Evolutionary conservation across 2,797 vertebrate species (phyloP), one percentile per base, ranked within the genome.

Genomic region (Denticeps clupeoides): DNA sequence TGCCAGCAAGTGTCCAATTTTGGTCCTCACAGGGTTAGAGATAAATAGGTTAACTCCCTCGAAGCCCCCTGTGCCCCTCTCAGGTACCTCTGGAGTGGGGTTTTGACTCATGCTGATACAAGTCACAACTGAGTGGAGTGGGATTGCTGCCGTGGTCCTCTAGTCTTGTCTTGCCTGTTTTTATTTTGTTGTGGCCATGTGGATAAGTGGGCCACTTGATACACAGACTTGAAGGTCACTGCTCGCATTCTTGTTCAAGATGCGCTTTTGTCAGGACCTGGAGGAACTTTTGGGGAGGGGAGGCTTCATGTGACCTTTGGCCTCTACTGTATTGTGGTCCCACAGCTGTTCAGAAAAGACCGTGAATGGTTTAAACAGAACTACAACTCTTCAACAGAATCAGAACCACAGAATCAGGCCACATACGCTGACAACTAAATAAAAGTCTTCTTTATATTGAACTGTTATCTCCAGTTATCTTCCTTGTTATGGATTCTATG

Each of bases 1-100:
- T 65, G 76, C 73, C 73, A 77, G 68, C 70, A 68, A 59, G 50
- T 67, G 63, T 75, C 64, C 67, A 72, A 59, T 58, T 69, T 54
- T 60, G 65, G 60, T 65, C 64, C 68, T 62, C 59, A 9, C 42
- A n/a, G n/a, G n/a, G 46, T 45, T 26, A 5, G 5, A 12, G 15
- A 43, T 49, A 56, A 58, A 55, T 58, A 58, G 40, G 44, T 63
- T 55, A 64, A 60, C 65, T 59, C 52, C 43, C 56, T 48, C 3
- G 35, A 45, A 54, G 41, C 42, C 45, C 35, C 51, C 38, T 56
- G 48, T 46, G 44, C 49, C 41, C 52, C 55, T 68, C 57, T 66
- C 62, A 57, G 67, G 59, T 62, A 62, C 55, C 62, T 55, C 53
- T 59, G 48, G 57, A 49, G 63, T 53, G 27, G 43, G n/a, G n/a